These are phyloP conservation scores for Hycleus phaleratus DNA, from an alignment of 1,140 invertebrate species.

Conservation along the genomic window DNA sequence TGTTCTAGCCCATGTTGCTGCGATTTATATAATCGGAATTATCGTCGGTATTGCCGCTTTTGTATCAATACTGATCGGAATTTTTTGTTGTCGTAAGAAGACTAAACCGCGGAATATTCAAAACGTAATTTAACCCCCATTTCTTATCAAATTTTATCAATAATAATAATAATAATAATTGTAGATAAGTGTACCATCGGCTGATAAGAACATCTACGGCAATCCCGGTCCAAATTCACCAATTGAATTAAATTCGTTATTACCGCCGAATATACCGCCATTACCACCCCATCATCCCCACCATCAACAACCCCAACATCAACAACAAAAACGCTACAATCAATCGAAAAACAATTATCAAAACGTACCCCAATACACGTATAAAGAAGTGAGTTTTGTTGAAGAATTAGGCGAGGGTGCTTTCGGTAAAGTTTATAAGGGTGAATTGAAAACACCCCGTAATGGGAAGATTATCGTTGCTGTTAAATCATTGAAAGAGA, in stretches of 20 bases:
- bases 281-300: background rate
- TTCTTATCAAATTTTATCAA: no score
- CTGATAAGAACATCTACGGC: slow-evolving; percentile 71
- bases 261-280: slow-evolving; percentile 49
- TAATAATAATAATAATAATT: slow-evolving; percentile 3
- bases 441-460: slow-evolving; percentile 63
- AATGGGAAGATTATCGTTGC: slow-evolving; percentile 72
- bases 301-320: no score
- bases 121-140: slow-evolving; percentile 40
- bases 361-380: slow-evolving; percentile 62
- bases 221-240: slow-evolving; percentile 56
- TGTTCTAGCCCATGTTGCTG: slow-evolving; percentile 48
- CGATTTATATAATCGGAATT: slow-evolving; percentile 51
- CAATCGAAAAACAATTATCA: slow-evolving; percentile 40
- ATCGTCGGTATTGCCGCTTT: slow-evolving; percentile 40
- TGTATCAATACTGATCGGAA: slow-evolving; percentile 41
- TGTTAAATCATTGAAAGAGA: slow-evolving; percentile 91
- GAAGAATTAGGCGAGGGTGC: slow-evolving; percentile 94
- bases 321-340: slow-evolving; percentile 8
- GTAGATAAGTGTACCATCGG: slow-evolving; percentile 55
- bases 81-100: slow-evolving; percentile 46
- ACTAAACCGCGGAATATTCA: slow-evolving; percentile 53
- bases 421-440: slow-evolving; percentile 93
- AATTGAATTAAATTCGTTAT: slow-evolving; percentile 69
- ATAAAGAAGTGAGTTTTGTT: slow-evolving; percentile 78